phyloP scores from a whole-genome alignment of 2,888 invertebrate species.

The Nomada fabriciana region DNA sequence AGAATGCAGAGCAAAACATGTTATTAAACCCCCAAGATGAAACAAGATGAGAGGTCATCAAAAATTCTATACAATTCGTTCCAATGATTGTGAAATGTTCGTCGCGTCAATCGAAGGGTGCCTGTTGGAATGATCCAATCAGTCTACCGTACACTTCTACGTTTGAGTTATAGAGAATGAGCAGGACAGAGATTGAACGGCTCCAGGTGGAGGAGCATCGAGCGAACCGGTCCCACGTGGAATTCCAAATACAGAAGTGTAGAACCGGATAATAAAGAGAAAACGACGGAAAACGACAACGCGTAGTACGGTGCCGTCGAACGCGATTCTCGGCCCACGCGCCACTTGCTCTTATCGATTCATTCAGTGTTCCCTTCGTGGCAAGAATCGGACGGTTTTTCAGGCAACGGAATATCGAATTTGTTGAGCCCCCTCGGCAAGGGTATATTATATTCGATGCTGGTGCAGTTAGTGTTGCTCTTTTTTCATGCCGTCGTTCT shows the following conservation, averaged over 20 bases:
- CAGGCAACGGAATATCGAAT: constrained; percentile 15
- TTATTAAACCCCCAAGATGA: too few relatives aligned
- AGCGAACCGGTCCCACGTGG: constrained; percentile 56
- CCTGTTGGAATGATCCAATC: background rate
- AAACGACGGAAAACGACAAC: constrained; percentile 62
- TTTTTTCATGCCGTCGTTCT: background rate
- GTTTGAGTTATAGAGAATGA: constrained; percentile 33
- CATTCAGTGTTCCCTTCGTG: constrained; percentile 61
- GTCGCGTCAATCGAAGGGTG: background rate
- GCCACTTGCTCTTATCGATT: constrained; percentile 71
- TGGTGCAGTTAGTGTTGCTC: background rate
- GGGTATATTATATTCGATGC: background rate
- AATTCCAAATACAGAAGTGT: constrained; percentile 64
- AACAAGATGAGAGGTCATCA: too few relatives aligned
- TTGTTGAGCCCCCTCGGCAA: background rate
- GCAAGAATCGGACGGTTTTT: constrained; percentile 23
- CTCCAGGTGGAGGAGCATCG: background rate
- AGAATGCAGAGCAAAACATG: too few relatives aligned
- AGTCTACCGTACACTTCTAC: constrained; percentile 32
- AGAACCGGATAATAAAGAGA: constrained; percentile 53
- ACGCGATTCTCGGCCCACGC: constrained; percentile 70
- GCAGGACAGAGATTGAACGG: background rate
- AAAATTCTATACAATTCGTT: too few relatives aligned
- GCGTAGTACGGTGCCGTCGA: constrained; percentile 69
- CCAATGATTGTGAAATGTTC: too few relatives aligned